Conservation (phyloP, 1,140 invertebrate species). For the Zophobas atratus region DNA sequence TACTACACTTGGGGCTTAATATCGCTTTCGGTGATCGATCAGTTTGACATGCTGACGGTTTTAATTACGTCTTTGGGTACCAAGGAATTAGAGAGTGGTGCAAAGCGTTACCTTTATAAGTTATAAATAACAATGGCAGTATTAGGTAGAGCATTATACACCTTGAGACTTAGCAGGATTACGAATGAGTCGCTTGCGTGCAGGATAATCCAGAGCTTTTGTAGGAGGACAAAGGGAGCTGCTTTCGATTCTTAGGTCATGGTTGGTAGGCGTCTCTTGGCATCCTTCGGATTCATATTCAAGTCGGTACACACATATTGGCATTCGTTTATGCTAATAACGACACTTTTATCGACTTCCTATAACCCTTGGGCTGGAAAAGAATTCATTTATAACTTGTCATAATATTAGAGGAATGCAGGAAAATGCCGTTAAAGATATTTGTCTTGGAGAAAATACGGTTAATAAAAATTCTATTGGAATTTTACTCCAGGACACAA, state of each 20-base stretch:
- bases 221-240: conserved; percentile 31
- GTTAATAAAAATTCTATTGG: conserved; percentile 35
- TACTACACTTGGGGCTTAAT: conserved; percentile 1
- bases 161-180: conserved; percentile 38
- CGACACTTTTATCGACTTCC: conserved; percentile 35
- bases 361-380: conserved; percentile 28
- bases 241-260: conserved; percentile 30
- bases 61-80: conserved; percentile 26
- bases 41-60: conserved; percentile 18
- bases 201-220: conserved; percentile 32
- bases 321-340: conserved; percentile 39
- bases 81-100: conserved; percentile 6
- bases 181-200: conserved; percentile 34
- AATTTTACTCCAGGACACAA: neutral
- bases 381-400: conserved; percentile 41
- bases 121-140: conserved; percentile 38
- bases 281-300: conserved; percentile 34
- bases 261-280: conserved; percentile 26
- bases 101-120: conserved; percentile 18
- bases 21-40: conserved; percentile 15
- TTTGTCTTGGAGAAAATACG: conserved; percentile 25
- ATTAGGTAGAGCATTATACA: conserved; percentile 34
- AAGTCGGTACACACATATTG: conserved; percentile 35
- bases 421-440: conserved; percentile 30
- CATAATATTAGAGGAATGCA: conserved; percentile 35